Conservation (phyloP, 2,888 invertebrate genomes). For the Nomada fucata region DNA sequence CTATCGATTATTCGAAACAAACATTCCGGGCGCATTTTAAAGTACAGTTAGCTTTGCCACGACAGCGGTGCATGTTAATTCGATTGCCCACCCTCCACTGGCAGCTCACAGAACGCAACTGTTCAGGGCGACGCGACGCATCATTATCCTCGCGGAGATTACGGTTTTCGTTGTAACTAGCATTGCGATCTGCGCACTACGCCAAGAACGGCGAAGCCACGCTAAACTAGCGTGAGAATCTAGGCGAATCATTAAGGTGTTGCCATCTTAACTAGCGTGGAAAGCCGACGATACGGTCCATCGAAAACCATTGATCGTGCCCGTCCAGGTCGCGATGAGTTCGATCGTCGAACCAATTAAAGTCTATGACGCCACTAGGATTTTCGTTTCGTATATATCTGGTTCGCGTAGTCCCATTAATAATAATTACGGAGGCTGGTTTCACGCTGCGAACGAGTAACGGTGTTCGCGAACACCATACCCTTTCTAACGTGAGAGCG, state of each 20-base stretch:
- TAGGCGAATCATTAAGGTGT: conserved; percentile 35
- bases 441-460: conserved; percentile 58
- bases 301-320: not conserved
- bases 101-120: conserved; percentile 2
- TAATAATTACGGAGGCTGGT: conserved; percentile 44
- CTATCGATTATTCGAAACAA: not conserved
- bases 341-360: conserved; percentile 2
- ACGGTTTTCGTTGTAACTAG: conserved; percentile 66
- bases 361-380: not conserved
- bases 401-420: conserved; percentile 9
- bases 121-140: not conserved
- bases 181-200: conserved; percentile 13
- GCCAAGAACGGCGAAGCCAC: not conserved
- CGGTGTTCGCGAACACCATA: conserved; percentile 59
- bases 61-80: conserved; percentile 12
- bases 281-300: not conserved
- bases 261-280: not conserved
- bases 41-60: conserved; percentile 18
- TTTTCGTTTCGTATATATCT: conserved; percentile 43
- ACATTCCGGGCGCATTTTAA: not conserved
- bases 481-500: conserved; percentile 56
- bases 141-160: conserved; percentile 43
- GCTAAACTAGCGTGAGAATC: conserved; percentile 47
- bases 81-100: conserved; percentile 9
- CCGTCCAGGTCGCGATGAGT: conserved; percentile 2